Evolutionary conservation across 2,888 invertebrate genomes (phyloP), one percentile per base, ranked within the genome.

Genomic region (Prosopocoilus inquinatus): DNA sequence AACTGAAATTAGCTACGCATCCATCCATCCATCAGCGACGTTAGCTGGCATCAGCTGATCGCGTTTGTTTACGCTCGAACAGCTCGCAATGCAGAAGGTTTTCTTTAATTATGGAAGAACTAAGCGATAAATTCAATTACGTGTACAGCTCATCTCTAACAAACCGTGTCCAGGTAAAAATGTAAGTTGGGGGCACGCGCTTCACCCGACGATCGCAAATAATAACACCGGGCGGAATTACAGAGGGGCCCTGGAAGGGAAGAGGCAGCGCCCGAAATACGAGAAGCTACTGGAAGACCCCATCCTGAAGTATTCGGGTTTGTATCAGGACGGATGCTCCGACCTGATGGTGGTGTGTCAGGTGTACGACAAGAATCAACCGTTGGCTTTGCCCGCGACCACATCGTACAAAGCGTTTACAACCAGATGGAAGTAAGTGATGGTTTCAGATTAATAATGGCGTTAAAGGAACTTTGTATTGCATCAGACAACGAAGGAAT

Each of bases 171-270:
- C 90, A 93, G 80, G 90, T 96, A 63, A 96, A 96, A 84, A 90
- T 96, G 93, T 94, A 81, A 85, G 88, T 82, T n/a, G n/a, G n/a
- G n/a, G n/a, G n/a, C n/a, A n/a, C 64, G 13, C 20, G 15, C n/a
- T 7, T 9, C n/a, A 20, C 20, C 15, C n/a, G 15, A 11, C 9
- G 28, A 8, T 9, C 34, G 38, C 20, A 20, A 28, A n/a, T 20
- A 11, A 8, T 28, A 28, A 28, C 58, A 57, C 16, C 33, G 9
- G 44, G 38, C 20, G 12, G 20, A 36, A 32, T 58, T 77, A 44
- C 70, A 96, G 96, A 69, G 96, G 96, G 5, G 94, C 95, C 1
- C 79, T 98, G 57, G 96, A 97, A 81, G 97, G 97, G 1, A 89
- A 89, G 72, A 83, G 91, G 53, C 84, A 89, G 47, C 88, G 91